phyloP scores from a whole-genome alignment of 2,888 invertebrate genomes.

The Meandrusa payeni region DNA sequence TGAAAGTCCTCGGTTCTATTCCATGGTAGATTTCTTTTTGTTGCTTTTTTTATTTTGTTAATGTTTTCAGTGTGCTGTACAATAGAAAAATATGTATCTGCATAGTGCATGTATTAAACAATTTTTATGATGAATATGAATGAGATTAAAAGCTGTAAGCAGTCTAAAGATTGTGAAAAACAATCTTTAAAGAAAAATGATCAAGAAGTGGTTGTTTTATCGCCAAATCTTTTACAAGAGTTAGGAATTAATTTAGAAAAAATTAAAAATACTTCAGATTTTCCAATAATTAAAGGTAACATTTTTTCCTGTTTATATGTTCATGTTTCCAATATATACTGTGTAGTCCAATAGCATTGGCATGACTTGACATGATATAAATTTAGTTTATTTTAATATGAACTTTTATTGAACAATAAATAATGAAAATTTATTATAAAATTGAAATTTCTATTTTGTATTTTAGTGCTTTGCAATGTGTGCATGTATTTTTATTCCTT shows the following conservation, averaged over 20 bases:
- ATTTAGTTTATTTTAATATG: too few relatives aligned
- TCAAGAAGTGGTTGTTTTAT: slow-evolving; percentile 60
- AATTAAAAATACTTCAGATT: slow-evolving; percentile 31
- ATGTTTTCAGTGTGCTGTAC: slow-evolving; percentile 13
- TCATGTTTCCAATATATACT: neutral
- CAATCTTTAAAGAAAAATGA: slow-evolving; percentile 23
- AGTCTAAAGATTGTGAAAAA: slow-evolving; percentile 10
- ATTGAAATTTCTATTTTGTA: too few relatives aligned
- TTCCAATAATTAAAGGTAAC: slow-evolving; percentile 21
- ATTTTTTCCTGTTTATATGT: neutral
- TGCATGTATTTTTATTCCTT: too few relatives aligned
- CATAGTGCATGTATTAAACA: slow-evolving; percentile 5
- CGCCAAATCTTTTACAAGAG: slow-evolving; percentile 66
- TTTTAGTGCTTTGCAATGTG: too few relatives aligned
- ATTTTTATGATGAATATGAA: slow-evolving; percentile 26
- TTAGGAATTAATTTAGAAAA: slow-evolving; percentile 61
- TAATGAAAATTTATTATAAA: too few relatives aligned
- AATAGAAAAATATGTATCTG: slow-evolving; percentile 3
- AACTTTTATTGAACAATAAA: too few relatives aligned
- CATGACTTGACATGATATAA: too few relatives aligned
- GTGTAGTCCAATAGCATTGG: too few relatives aligned
- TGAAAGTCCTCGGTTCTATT: slow-evolving; percentile 10
- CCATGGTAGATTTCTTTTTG: slow-evolving; percentile 12
- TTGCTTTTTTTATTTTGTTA: slow-evolving; percentile 20
- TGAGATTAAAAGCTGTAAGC: slow-evolving; percentile 22